A percentile compares a stretch with the other conserved stretches of the same genome.
These are phyloP conservation scores for Loripinus fragilis DNA, from an alignment of 2,888 invertebrate species.

Conservation along the genomic window DNA sequence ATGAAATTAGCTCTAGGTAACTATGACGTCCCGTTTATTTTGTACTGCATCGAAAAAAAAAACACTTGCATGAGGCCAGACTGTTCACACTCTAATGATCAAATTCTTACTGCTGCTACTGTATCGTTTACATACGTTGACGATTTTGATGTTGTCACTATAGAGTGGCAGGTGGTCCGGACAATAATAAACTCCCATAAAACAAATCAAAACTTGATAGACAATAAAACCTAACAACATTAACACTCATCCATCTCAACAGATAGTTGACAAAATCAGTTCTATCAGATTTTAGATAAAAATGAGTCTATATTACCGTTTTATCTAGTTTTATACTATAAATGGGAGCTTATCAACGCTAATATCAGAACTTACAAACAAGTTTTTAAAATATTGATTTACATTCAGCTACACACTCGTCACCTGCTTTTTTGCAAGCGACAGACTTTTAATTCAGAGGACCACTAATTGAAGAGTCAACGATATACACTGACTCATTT, in stretches of 20 bases:
- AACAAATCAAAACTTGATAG: constrained; percentile 49
- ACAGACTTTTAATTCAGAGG: not conserved
- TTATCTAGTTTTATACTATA: not conserved
- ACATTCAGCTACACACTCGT: not conserved
- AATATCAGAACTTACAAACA: no score
- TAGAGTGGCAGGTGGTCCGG: constrained; percentile 53
- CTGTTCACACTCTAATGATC: not conserved
- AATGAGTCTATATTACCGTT: not conserved
- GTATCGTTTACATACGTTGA: constrained; percentile 65
- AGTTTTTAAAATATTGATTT: not conserved
- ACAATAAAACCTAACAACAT: constrained; percentile 2
- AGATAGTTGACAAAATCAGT: no score
- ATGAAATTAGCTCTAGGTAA: constrained; percentile 10
- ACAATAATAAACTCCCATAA: constrained; percentile 56
- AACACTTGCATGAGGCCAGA: not conserved
- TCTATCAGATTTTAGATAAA: no score
- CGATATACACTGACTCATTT: constrained; percentile 1
- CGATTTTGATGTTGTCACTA: constrained; percentile 50
- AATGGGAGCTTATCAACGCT: not conserved
- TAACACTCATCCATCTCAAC: not conserved
- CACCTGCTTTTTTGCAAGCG: constrained; percentile 7
- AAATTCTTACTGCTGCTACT: not conserved
- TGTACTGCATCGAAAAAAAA: not conserved
- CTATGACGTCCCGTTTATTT: constrained; percentile 7
- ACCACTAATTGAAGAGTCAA: not conserved